phyloP scores from a whole-genome alignment of 2,888 invertebrate species.

The Seira ritae region DNA sequence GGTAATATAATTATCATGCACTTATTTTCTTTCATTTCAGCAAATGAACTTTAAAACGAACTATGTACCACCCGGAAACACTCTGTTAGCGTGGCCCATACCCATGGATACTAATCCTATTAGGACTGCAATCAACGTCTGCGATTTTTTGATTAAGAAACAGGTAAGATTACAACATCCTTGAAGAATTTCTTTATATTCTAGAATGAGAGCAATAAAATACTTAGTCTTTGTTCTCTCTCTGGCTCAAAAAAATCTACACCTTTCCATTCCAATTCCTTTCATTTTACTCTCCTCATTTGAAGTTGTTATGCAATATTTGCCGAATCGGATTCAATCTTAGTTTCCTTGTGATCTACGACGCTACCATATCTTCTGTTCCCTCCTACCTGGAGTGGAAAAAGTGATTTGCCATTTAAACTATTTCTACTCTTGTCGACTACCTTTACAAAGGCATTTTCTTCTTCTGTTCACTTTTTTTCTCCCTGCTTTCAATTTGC shows the following conservation, averaged over 20 bases:
- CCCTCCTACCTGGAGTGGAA: too few relatives aligned
- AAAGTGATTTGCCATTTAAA: too few relatives aligned
- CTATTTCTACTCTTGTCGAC: neutral
- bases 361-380: too few relatives aligned
- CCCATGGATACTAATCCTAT: constrained; percentile 97
- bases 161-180: constrained; percentile 79
- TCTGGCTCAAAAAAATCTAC: neutral
- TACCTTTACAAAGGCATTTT: neutral
- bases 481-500: neutral
- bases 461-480: neutral
- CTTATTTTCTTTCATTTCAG: constrained; percentile 77
- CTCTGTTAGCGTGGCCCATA: constrained; percentile 91
- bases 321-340: too few relatives aligned
- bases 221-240: neutral
- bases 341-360: too few relatives aligned
- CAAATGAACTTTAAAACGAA: constrained; percentile 89
- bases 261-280: too few relatives aligned
- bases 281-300: too few relatives aligned
- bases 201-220: neutral
- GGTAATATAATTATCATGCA: too few relatives aligned
- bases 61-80: constrained; percentile 89
- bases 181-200: constrained; percentile 14
- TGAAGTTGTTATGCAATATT: too few relatives aligned
- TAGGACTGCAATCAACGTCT: constrained; percentile 93
- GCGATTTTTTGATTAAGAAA: constrained; percentile 91